A percentile compares a stretch with the other conserved stretches of the same genome.
Conservation (phyloP, 2,797 vertebrate genomes). For the Takifugu ocellatus region DNA sequence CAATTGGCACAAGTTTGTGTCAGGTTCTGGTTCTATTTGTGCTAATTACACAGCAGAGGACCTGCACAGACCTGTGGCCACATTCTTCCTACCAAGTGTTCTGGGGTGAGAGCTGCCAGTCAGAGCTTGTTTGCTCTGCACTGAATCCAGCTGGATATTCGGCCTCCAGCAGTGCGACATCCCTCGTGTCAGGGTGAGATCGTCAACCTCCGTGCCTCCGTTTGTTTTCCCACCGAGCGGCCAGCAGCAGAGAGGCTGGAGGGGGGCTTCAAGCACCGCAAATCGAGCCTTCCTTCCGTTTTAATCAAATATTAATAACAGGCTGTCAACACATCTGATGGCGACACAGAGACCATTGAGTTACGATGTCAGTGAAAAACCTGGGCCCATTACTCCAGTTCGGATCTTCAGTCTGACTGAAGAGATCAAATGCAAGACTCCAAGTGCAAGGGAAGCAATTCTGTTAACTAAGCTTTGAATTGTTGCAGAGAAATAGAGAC, state of each 20-base stretch:
- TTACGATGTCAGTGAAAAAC: no score
- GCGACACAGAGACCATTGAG: background rate
- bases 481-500: no score
- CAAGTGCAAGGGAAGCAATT: no score
- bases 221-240: slow-evolving; percentile 15
- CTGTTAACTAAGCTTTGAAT: no score
- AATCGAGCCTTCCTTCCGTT: slow-evolving; percentile 3
- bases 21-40: background rate
- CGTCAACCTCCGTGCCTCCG: slow-evolving; percentile 17
- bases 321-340: slow-evolving; percentile 10
- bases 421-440: no score
- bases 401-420: no score
- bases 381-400: no score
- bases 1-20: no score
- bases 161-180: slow-evolving; percentile 16
- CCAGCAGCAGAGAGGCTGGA: background rate
- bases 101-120: background rate
- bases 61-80: slow-evolving; percentile 5
- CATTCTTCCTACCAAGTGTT: slow-evolving; percentile 12
- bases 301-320: slow-evolving; percentile 42
- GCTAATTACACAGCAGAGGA: slow-evolving; percentile 24
- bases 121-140: slow-evolving; percentile 10
- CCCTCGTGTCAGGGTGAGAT: slow-evolving; percentile 15
- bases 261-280: slow-evolving; percentile 1
- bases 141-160: slow-evolving; percentile 21